phyloP scores from a whole-genome alignment of 2,113 vertebrate species.

The Passer domesticus region DNA sequence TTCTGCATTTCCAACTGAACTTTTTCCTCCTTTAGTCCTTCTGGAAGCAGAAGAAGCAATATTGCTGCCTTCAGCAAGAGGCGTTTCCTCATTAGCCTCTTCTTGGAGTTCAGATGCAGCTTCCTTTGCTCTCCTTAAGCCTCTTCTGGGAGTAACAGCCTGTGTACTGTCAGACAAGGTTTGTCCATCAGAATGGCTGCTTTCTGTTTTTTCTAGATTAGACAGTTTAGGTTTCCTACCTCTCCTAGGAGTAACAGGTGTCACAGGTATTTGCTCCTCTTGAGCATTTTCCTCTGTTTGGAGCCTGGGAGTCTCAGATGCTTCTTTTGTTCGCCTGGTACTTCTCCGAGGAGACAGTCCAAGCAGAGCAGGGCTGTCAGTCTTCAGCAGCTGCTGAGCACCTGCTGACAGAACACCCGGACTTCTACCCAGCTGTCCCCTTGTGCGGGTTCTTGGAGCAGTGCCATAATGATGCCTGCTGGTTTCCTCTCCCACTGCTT shows the following conservation, averaged over 20 bases:
- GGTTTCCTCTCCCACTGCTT: slow-evolving; percentile 27
- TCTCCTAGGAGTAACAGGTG: slow-evolving; percentile 69
- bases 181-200: not conserved
- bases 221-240: slow-evolving; percentile 56
- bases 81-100: not conserved
- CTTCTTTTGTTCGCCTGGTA: slow-evolving; percentile 62
- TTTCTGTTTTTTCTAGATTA: not conserved
- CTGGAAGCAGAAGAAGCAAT: slow-evolving; percentile 8
- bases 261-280: slow-evolving; percentile 32
- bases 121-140: slow-evolving; percentile 43
- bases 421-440: slow-evolving; percentile 3
- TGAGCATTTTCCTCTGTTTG: slow-evolving; percentile 14
- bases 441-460: slow-evolving; percentile 55
- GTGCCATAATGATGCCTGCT: not conserved
- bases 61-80: not conserved
- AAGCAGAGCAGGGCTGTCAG: not conserved
- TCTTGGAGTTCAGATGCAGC: not conserved
- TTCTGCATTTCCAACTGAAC: slow-evolving; percentile 25
- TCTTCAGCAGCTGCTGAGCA: not conserved
- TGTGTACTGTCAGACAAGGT: accelerated
- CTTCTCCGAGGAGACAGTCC: slow-evolving; percentile 71
- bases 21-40: slow-evolving; percentile 51
- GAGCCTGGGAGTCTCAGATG: slow-evolving; percentile 9
- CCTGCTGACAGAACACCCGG: not conserved
- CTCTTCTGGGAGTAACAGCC: slow-evolving; percentile 13